A percentile compares a stretch with the other conserved stretches of the same genome.
Evolutionary conservation across 2,888 invertebrate species (phyloP).

Genomic region (Tethea ocularis): DNA sequence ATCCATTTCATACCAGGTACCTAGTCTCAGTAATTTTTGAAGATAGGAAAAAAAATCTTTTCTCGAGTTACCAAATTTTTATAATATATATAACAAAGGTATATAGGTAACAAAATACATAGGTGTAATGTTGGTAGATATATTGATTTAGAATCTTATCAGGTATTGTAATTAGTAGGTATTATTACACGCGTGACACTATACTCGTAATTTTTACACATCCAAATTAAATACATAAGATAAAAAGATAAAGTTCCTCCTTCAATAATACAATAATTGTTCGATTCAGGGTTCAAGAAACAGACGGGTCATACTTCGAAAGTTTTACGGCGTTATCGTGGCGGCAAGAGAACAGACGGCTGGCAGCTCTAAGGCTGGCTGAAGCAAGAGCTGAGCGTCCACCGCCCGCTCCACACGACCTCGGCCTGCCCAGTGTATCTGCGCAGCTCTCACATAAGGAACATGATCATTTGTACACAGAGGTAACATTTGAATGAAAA

Average conservation of each 20-base stretch:
- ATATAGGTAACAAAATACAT: too few relatives aligned
- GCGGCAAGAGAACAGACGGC: slow-evolving; percentile 95
- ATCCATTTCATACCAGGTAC: too few relatives aligned
- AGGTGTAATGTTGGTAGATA: too few relatives aligned
- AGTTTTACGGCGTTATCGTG: slow-evolving; percentile 96
- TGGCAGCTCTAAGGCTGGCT: slow-evolving; percentile 90
- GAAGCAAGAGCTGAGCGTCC: slow-evolving; percentile 89
- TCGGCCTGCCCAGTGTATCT: slow-evolving; percentile 90
- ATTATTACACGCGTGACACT: too few relatives aligned
- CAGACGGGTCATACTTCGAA: slow-evolving; percentile 97
- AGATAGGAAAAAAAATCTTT: too few relatives aligned
- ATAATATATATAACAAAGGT: too few relatives aligned
- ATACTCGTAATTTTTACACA: too few relatives aligned
- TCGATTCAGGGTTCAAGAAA: slow-evolving; percentile 92
- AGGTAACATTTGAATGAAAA: slow-evolving; percentile 47
- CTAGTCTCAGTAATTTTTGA: too few relatives aligned
- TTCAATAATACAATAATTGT: not conserved
- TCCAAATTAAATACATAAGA: too few relatives aligned
- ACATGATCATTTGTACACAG: slow-evolving; percentile 78
- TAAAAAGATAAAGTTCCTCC: not conserved
- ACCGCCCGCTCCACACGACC: slow-evolving; percentile 80
- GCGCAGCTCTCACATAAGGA: slow-evolving; percentile 87
- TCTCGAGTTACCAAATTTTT: too few relatives aligned
- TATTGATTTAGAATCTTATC: too few relatives aligned
- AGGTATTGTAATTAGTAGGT: too few relatives aligned